Evolutionary conservation across 53 echinoderm and acorn worm genomes (phyloP).

Genomic region (Holothuria leucospilota): DNA sequence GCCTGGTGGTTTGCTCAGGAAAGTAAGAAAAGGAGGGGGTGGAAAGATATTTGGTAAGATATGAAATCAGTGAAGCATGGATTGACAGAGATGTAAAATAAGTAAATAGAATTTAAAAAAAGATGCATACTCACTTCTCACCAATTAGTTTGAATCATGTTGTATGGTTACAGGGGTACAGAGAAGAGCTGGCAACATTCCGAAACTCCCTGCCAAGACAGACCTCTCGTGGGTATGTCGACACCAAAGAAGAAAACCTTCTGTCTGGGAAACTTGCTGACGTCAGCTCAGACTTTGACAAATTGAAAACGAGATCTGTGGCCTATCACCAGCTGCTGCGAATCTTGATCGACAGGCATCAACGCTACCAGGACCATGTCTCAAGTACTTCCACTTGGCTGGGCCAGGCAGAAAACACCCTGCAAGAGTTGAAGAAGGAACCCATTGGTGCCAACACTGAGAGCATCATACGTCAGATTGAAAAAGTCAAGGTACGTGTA

Average conservation of each 20-base stretch:
- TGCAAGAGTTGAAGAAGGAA: constrained; percentile 77
- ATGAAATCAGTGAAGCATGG: too few species aligned
- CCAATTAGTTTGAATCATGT: too few species aligned
- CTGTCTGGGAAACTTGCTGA: constrained; percentile 75
- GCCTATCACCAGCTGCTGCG: constrained; percentile 74
- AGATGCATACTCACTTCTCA: too few species aligned
- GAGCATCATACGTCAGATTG: constrained; percentile 82
- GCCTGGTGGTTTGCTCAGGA: too few species aligned
- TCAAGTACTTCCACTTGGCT: constrained; percentile 73
- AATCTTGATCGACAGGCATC: constrained; percentile 80
- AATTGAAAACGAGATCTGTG: constrained; percentile 77
- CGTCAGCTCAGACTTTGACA: constrained; percentile 77
- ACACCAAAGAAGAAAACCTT: constrained; percentile 73
- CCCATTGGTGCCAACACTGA: constrained; percentile 83
- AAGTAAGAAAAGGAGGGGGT: too few species aligned
- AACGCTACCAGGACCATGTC: constrained; percentile 70
- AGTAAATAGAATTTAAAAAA: too few species aligned
- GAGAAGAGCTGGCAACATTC: constrained; percentile 86
- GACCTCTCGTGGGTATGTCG: constrained; percentile 78
- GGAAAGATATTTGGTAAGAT: too few species aligned
- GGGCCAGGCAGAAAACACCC: constrained; percentile 68
- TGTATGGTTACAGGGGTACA: constrained; percentile 63
- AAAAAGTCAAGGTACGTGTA: constrained; percentile 78
- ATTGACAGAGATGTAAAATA: too few species aligned
- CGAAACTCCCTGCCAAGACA: constrained; percentile 88